Percentiles rank a stretch among this genome's conserved stretches.
Evolutionary conservation across 2,888 invertebrate genomes (phyloP).

Genomic region (Agriopis leucophaearia): DNA sequence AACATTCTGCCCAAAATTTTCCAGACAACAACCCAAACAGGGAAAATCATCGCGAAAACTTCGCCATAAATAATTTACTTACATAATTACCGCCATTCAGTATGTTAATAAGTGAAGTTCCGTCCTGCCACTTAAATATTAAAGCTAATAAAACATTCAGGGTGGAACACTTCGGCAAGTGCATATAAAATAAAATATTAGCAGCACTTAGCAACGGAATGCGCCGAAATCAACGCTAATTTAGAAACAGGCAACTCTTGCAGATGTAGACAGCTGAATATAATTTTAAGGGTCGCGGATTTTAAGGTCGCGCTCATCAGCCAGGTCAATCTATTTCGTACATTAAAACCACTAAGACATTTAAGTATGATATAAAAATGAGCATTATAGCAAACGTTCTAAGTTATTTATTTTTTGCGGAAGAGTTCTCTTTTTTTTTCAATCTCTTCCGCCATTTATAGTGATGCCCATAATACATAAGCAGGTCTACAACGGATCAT

Average conservation of each 20-base stretch:
- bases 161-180: slow-evolving; percentile 50
- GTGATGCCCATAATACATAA: too few relatives aligned
- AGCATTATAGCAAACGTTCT: too few relatives aligned
- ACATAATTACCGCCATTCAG: slow-evolving; percentile 45
- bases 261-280: background rate
- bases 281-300: background rate
- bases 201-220: slow-evolving; percentile 49
- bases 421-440: too few relatives aligned
- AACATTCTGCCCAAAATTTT: slow-evolving; percentile 28
- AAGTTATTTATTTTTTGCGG: too few relatives aligned
- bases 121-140: slow-evolving; percentile 48
- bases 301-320: too few relatives aligned
- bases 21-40: slow-evolving; percentile 35
- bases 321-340: too few relatives aligned
- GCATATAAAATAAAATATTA: slow-evolving; percentile 56
- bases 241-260: background rate
- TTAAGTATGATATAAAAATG: too few relatives aligned
- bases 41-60: slow-evolving; percentile 41
- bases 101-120: slow-evolving; percentile 45
- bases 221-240: slow-evolving; percentile 65
- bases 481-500: too few relatives aligned
- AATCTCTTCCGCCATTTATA: too few relatives aligned
- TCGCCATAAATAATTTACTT: slow-evolving; percentile 42
- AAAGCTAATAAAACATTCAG: slow-evolving; percentile 48
- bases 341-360: too few relatives aligned